Base-by-base conservation (phyloP, 2,797 vertebrate genomes). In the Setipinna tenuifilis region DNA sequence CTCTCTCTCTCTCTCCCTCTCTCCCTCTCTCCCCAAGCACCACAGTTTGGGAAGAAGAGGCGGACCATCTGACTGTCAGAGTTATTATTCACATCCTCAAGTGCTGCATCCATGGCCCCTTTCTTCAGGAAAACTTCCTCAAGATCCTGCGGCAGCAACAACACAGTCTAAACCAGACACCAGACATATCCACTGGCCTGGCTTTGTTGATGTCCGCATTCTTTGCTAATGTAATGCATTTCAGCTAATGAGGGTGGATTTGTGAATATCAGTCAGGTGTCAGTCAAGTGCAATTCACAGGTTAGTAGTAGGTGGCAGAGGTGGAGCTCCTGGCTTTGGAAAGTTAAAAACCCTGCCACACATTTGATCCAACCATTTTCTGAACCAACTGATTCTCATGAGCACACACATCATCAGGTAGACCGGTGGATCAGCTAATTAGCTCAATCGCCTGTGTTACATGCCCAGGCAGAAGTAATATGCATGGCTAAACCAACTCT, bases 1-100 rank as follows among this genome's bases (percentile, higher is more conserved):
- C 19, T 41, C 41, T 6, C 48, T 78, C 50, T 85, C n/a, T 48
- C 82, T 19, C 62, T 83, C 82, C 61, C 21, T 59, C 58, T 7
- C 54, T n/a, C 54, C 23, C 58, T 31, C 35, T 41, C 35, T 41
- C 35, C 35, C 35, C 35, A 41, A 41, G 5, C 35, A 41, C 35
- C 35, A 41, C 35, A 41, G 35, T 41, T 41, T 41, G 35, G 35
- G 35, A 41, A 41, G 62, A 65, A 65, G 25, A 65, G 62, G 62
- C 23, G n/a, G n/a, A 25, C 23, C 25, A 7, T 10, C 61, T 41
- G 35, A 54, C 50, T 54, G 7, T 41, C 35, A 41, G 35, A 5
- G 10, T 35, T 28, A 14, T 6, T 71, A 7, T 35, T 71, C 16
- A n/a, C 4, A 16, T 71, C 65, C 28, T 17, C 11, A 3, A 6